phyloP scores from a whole-genome alignment of 2,888 invertebrate genomes.

The Venusia cambrica region DNA sequence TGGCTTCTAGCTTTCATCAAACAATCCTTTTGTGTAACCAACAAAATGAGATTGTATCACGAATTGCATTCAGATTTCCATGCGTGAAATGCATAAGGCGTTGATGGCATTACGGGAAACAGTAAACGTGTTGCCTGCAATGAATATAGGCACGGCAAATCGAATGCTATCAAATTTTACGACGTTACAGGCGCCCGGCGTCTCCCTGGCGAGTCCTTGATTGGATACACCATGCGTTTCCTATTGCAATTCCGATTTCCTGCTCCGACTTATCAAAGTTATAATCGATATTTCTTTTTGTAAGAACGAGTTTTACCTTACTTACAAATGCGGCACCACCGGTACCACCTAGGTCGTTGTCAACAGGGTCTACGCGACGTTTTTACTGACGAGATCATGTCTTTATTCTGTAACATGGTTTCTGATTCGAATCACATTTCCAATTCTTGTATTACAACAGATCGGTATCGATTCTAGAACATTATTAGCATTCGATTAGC shows the following conservation, averaged over 20 bases:
- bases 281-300: constrained; percentile 26
- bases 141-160: constrained; percentile 41
- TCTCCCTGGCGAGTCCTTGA: constrained; percentile 50
- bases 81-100: constrained; percentile 31
- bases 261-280: constrained; percentile 43
- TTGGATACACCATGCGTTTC: constrained; percentile 61
- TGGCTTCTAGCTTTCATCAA: constrained; percentile 25
- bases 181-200: constrained; percentile 60
- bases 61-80: constrained; percentile 17
- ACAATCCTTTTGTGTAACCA: constrained; percentile 15
- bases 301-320: constrained; percentile 15
- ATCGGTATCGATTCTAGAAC: constrained; percentile 32
- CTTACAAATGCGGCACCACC: constrained; percentile 25
- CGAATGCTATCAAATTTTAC: constrained; percentile 69
- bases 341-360: constrained; percentile 28
- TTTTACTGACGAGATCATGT: constrained; percentile 24
- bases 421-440: constrained; percentile 26
- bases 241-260: constrained; percentile 64
- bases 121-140: constrained; percentile 31
- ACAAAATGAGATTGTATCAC: constrained; percentile 12
- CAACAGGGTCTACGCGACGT: constrained; percentile 20
- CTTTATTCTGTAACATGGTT: constrained; percentile 25
- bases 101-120: constrained; percentile 33
- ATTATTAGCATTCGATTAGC: constrained; percentile 36
- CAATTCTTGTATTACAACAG: constrained; percentile 30